A percentile compares a stretch with the other conserved stretches of the same genome.
phyloP scores from a whole-genome alignment of 2,113 vertebrate genomes.

The Gobius niger region DNA sequence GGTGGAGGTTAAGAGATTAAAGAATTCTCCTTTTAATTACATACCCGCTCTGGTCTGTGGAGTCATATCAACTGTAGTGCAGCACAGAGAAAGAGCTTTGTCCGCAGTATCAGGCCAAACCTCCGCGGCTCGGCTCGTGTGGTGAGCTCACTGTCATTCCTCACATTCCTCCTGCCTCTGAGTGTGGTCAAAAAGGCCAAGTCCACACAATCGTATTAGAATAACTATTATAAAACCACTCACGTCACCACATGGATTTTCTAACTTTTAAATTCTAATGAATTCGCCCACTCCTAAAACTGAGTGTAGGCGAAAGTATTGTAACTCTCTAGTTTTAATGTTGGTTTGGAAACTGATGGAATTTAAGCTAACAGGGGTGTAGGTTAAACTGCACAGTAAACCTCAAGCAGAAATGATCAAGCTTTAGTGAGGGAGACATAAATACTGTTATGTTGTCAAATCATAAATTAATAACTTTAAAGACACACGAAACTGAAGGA shows the following conservation, averaged over 20 bases:
- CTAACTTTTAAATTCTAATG: not conserved
- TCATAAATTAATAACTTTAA: no score
- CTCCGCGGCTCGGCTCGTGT: slow-evolving; percentile 11
- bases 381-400: no score
- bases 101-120: slow-evolving; percentile 5
- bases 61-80: not conserved
- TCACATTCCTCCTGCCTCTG: slow-evolving; percentile 9
- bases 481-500: no score
- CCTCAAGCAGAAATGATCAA: no score
- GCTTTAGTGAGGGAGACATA: no score
- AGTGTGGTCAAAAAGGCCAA: not conserved
- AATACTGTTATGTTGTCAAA: no score
- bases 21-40: not conserved
- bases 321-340: not conserved
- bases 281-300: not conserved
- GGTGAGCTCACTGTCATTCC: slow-evolving; percentile 26
- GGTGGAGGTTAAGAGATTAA: not conserved
- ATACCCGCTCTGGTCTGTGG: no score
- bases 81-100: slow-evolving; percentile 12
- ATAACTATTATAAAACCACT: not conserved
- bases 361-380: no score
- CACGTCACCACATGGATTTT: not conserved
- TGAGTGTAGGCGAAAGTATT: not conserved
- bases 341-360: not conserved
- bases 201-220: not conserved